phyloP scores from a whole-genome alignment of 1,140 invertebrate species.

The Sweltsa coloradensis region DNA sequence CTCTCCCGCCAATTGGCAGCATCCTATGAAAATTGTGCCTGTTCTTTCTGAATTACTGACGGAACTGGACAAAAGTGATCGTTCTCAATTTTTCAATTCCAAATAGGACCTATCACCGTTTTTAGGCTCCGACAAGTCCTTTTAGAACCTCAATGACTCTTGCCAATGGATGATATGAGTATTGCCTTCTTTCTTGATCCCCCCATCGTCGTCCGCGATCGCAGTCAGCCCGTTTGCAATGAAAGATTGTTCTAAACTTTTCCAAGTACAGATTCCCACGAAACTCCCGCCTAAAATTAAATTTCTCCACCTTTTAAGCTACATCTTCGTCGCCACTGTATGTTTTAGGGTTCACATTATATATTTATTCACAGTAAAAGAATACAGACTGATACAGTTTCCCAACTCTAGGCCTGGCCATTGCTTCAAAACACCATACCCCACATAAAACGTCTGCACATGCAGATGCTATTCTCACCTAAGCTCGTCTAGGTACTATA shows the following conservation, averaged over 20 bases:
- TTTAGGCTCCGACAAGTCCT: neutral
- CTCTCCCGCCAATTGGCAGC: neutral
- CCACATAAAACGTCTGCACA: no score
- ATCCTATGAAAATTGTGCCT: neutral
- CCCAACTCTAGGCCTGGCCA: no score
- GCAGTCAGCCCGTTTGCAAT: neutral
- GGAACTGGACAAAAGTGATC: neutral
- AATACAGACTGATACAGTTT: no score
- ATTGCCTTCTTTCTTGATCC: neutral
- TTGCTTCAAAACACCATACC: no score
- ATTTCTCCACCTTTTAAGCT: no score
- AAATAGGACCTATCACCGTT: neutral
- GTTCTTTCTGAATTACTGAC: neutral
- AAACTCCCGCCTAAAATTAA: no score
- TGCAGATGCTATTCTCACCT: no score
- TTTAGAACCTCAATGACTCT: neutral
- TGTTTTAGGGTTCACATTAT: no score
- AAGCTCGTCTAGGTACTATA: no score
- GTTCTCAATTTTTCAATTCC: neutral
- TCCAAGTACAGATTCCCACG: constrained; percentile 1
- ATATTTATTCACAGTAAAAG: no score
- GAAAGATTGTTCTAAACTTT: neutral
- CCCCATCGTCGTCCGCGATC: neutral
- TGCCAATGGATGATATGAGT: neutral
- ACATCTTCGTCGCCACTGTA: no score